Evolutionary conservation across 2,113 vertebrate species (phyloP).

Genomic region (Copsychus sechellarum): DNA sequence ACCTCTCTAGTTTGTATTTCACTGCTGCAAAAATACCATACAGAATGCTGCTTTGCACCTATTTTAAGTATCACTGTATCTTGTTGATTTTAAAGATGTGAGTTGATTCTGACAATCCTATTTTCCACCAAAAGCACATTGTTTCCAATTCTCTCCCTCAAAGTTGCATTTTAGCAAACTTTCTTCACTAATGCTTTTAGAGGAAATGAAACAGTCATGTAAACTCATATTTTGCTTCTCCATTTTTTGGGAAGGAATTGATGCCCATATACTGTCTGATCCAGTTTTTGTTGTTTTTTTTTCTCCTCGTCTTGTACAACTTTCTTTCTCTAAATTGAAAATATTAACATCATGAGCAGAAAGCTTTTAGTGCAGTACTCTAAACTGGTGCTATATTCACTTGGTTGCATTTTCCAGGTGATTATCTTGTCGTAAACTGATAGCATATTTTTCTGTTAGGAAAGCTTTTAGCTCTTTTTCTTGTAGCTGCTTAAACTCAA

Average conservation of each 20-base stretch:
- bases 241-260: not conserved
- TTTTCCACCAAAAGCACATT: not conserved
- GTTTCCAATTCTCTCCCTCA: not conserved
- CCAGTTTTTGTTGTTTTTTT: not conserved
- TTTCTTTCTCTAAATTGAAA: not conserved
- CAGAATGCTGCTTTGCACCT: not conserved
- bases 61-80: not conserved
- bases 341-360: not conserved
- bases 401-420: not conserved
- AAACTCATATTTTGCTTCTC: not conserved
- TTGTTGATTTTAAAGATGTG: not conserved
- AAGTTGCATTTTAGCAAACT: not conserved
- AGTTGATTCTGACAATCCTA: not conserved
- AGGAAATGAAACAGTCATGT: not conserved
- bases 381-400: not conserved
- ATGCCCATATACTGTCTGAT: not conserved
- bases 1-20: not conserved
- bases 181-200: not conserved
- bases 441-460: not conserved
- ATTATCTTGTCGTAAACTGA: not conserved
- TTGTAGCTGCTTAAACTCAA: not conserved
- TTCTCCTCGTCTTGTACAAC: not conserved
- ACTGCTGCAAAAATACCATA: not conserved
- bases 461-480: not conserved
- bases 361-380: not conserved